Evolutionary conservation across 2,797 vertebrate genomes (phyloP), one percentile per base, ranked within the genome.

Genomic region (Echeneis naucrates): DNA sequence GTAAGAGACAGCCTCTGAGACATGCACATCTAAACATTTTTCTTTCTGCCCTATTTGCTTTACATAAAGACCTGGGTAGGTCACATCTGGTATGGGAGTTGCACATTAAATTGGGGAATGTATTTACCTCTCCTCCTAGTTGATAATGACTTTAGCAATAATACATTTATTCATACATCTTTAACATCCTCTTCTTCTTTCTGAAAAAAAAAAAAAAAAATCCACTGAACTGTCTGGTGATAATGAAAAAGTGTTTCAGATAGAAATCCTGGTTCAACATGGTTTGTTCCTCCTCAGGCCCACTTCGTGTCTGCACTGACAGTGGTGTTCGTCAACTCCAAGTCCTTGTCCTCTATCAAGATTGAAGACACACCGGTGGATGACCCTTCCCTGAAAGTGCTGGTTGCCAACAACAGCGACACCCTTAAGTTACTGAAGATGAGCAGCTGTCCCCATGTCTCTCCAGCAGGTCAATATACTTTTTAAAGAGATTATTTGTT

Each of bases 281-380:
- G 10, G 16, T 51, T 65, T 79, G 24, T 27, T 37, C 72, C 45
- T 64, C 72, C 32, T 47, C 92, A 98, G 97, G 96, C 96, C 56
- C 96, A 98, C 81, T 99, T 98, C 88, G 96, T 97, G 88, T 98
- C 98, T 78, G 97, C 97, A n/a, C 92, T 98, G 88, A 98, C 97
- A 0, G 97, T 98, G 87, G 96, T 99, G 80, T 99, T 99, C 77
- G 97, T 99, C 89, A 99, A 98, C 92, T 99, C 97, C 78, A 99
- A 98, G 88, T 98, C 97, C 21, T 94, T 99, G 67, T 98, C 96
- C 21, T 99, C 97, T 0, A 95, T 99, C 77, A 98, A 98, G 92
- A 98, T 99, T 62, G 96, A 98, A 21, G 97, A 98, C 77, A 99
- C 96, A 9, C 97, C 97, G 3, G 96, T 98, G 75, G 98, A 98